Conservation (phyloP, 2,888 invertebrate species). For the Aradus depressus region DNA sequence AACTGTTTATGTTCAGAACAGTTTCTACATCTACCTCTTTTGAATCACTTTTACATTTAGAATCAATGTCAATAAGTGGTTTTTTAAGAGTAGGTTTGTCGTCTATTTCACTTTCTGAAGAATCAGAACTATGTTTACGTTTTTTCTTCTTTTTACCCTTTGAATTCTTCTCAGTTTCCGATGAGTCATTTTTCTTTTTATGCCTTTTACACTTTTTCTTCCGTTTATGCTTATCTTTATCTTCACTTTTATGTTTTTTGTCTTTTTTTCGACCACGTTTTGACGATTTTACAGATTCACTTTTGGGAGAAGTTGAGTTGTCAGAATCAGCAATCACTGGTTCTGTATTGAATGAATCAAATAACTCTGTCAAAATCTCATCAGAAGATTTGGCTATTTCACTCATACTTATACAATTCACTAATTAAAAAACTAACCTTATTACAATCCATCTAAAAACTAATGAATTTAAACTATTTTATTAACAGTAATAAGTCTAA, state of each 20-base stretch:
- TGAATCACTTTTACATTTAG: conserved; percentile 22
- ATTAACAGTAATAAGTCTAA: too few species aligned
- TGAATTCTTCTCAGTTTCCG: conserved; percentile 20
- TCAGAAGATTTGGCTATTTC: conserved; percentile 49
- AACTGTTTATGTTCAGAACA: neutral
- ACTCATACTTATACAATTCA: conserved; percentile 2
- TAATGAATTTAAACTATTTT: too few species aligned
- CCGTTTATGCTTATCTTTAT: conserved; percentile 33
- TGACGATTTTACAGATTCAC: neutral
- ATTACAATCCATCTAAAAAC: too few species aligned
- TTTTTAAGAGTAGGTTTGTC: conserved; percentile 1
- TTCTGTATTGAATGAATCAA: conserved; percentile 63
- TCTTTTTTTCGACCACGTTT: conserved; percentile 21
- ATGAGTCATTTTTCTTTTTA: conserved; percentile 23
- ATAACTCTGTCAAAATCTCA: conserved; percentile 73
- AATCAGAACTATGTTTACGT: conserved; percentile 14
- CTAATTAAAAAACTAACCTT: too few species aligned
- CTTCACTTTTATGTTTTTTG: conserved; percentile 22
- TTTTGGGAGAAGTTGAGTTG: conserved; percentile 5
- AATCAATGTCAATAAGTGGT: neutral
- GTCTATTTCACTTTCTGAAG: conserved; percentile 13
- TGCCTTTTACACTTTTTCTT: conserved; percentile 40
- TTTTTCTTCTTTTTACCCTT: conserved; percentile 24
- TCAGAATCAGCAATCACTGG: conserved; percentile 40
- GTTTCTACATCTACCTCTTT: conserved; percentile 15